Evolutionary conservation across 1,140 invertebrate genomes (phyloP).

Genomic region (Bombus balteatus): DNA sequence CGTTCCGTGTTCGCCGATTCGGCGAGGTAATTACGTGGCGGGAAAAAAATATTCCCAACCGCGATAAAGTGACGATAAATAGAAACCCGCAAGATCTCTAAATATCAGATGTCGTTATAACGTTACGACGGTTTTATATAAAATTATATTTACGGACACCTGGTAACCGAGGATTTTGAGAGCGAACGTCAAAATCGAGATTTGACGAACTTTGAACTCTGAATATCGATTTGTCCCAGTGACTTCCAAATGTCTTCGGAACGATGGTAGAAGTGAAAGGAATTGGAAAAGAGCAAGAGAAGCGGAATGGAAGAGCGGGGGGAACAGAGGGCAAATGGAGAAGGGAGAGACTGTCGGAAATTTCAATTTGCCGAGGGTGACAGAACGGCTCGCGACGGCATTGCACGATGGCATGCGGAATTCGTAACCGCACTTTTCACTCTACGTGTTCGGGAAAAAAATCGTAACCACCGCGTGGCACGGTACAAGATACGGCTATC

Average conservation of each 20-base stretch:
- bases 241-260: slow-evolving; percentile 48
- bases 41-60: too few relatives aligned
- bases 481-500: background rate
- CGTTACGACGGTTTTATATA: too few relatives aligned
- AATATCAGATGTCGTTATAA: too few relatives aligned
- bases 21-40: background rate
- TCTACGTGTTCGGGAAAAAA: slow-evolving; percentile 8
- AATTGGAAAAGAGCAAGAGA: background rate
- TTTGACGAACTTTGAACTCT: slow-evolving; percentile 20
- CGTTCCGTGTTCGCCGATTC: background rate
- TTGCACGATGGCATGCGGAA: slow-evolving; percentile 28
- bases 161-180: background rate
- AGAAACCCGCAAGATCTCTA: background rate
- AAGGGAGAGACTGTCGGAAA: slow-evolving; percentile 27
- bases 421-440: slow-evolving; percentile 29
- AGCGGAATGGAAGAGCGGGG: too few relatives aligned
- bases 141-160: background rate
- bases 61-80: background rate
- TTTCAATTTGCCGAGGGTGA: slow-evolving; percentile 61
- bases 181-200: background rate
- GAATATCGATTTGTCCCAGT: slow-evolving; percentile 58
- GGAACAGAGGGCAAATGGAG: background rate
- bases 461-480: background rate
- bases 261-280: slow-evolving; percentile 26
- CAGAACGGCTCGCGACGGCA: slow-evolving; percentile 46